These are phyloP conservation scores for Sicus ferrugineus DNA, from an alignment of 2,888 invertebrate species.

Conservation along the genomic window DNA sequence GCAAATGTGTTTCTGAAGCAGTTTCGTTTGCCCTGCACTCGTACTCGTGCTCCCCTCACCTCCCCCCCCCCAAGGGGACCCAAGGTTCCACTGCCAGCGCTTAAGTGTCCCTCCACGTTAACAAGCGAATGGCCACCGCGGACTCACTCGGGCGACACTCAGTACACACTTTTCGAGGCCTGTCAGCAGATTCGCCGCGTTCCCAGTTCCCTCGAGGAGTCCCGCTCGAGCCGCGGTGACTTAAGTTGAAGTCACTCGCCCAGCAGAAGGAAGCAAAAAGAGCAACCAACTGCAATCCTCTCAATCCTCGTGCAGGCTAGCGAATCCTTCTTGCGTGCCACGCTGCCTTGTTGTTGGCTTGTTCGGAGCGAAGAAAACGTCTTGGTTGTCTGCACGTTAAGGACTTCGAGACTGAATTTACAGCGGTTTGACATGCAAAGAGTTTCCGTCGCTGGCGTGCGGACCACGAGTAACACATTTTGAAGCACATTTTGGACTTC, in stretches of 20 bases:
- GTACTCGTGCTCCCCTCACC: neutral
- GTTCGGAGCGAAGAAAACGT: slow-evolving; percentile 16
- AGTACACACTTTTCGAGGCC: neutral
- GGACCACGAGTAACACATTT: too few relatives aligned
- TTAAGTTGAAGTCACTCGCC: neutral
- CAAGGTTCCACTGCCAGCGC: too few relatives aligned
- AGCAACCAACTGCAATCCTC: neutral
- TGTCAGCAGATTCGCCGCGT: neutral
- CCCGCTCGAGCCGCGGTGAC: neutral
- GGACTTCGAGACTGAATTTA: slow-evolving; percentile 26
- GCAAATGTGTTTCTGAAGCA: neutral
- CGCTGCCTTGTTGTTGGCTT: slow-evolving; percentile 13
- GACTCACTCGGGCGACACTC: neutral
- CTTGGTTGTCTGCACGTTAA: slow-evolving; percentile 29
- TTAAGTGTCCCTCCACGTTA: neutral
- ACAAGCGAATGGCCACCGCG: slow-evolving; percentile 12
- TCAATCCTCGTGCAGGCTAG: neutral
- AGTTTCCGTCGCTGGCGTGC: neutral
- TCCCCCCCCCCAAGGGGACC: too few relatives aligned
- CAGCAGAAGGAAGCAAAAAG: neutral
- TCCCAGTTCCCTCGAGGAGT: slow-evolving; percentile 9
- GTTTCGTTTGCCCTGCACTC: neutral
- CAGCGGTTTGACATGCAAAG: slow-evolving; percentile 28
- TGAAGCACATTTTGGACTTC: neutral
- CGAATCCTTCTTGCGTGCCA: slow-evolving; percentile 22